Evolutionary conservation across 1,140 invertebrate genomes (phyloP).

Genomic region (Aplysia californica): DNA sequence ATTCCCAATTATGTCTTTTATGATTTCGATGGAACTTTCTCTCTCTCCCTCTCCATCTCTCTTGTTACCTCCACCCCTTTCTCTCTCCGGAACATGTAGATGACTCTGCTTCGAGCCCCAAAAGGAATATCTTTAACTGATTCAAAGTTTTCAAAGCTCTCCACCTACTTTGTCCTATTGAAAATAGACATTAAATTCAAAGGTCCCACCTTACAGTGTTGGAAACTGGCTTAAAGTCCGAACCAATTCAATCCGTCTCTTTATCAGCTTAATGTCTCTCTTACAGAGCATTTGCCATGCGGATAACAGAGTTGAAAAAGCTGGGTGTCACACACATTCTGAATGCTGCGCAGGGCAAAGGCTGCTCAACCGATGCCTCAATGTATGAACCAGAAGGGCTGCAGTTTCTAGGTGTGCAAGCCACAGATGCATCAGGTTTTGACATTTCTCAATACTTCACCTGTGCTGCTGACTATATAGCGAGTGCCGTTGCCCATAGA

Average conservation of each 20-base stretch:
- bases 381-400: not conserved
- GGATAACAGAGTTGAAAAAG: not conserved
- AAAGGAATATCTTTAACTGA: no score
- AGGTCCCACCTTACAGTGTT: no score
- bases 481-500: not conserved
- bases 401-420: not conserved
- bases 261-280: no score
- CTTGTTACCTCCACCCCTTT: no score
- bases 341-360: not conserved
- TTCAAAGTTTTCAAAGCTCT: no score
- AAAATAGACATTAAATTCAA: not conserved
- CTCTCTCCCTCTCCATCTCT: no score
- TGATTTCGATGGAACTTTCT: no score
- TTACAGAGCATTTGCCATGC: not conserved
- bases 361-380: not conserved
- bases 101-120: no score
- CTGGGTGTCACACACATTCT: not conserved
- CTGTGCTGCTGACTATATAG: not conserved
- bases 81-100: no score
- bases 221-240: no score
- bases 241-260: no score
- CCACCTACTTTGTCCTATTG: not conserved
- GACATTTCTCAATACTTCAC: not conserved
- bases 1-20: no score
- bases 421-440: not conserved